Conservation (phyloP, 2,797 vertebrate species). For the Xenopus petersii region DNA sequence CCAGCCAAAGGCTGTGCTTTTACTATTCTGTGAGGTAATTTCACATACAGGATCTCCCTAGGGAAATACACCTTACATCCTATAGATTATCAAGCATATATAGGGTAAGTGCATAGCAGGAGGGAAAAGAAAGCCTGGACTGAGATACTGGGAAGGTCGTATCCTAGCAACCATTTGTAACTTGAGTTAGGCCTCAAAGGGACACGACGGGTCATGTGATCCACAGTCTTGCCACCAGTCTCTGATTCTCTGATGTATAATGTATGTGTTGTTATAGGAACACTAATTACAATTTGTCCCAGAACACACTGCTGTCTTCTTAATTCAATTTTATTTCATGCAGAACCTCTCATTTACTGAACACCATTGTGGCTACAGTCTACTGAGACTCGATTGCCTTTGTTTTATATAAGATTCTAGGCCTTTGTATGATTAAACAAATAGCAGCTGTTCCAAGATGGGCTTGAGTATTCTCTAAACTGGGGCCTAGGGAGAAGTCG, state of each 20-base stretch:
- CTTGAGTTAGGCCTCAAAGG: slow-evolving; percentile 38
- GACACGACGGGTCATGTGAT: slow-evolving; percentile 6
- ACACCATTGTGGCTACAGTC: no score
- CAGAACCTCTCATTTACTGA: no score
- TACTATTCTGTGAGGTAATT: no score
- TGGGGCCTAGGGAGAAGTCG: slow-evolving; percentile 10
- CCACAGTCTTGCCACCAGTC: not conserved
- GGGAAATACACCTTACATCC: no score
- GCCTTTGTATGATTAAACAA: no score
- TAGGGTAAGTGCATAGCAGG: not conserved
- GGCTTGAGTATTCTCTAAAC: not conserved
- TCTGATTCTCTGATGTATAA: not conserved
- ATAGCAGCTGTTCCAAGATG: no score
- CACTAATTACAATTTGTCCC: not conserved
- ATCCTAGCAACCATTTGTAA: slow-evolving; percentile 53
- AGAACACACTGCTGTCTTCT: no score
- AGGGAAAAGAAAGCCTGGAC: slow-evolving; percentile 13
- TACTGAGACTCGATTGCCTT: no score
- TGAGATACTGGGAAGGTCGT: slow-evolving; percentile 45
- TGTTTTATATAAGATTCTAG: no score
- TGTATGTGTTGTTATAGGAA: slow-evolving; percentile 7
- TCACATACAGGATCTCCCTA: not conserved
- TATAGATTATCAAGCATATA: no score
- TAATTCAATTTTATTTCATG: no score
- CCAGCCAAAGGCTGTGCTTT: not conserved